Evolutionary conservation across 92 coral and sea anemone genomes (phyloP).

Genomic region (Phenganax marumi): DNA sequence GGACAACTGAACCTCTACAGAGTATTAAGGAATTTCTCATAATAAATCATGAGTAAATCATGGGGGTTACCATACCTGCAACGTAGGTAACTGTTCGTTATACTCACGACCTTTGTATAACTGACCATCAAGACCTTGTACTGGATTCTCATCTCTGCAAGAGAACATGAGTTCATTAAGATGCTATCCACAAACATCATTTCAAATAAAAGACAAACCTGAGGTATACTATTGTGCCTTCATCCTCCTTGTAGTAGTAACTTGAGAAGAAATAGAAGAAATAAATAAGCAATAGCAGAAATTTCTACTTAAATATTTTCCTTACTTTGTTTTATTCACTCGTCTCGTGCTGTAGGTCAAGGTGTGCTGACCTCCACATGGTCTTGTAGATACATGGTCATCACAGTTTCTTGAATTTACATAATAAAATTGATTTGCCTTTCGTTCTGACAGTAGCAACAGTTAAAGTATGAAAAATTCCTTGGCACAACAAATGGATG

Average conservation of each 20-base stretch:
- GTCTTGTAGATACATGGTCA: slow-evolving; percentile 68
- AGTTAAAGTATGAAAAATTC: no score
- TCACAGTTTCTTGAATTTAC: slow-evolving; percentile 20
- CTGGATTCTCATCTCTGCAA: slow-evolving; percentile 78
- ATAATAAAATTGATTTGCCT: background rate
- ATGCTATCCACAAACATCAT: background rate
- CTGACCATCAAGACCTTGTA: slow-evolving; percentile 96
- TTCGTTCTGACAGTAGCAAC: no score
- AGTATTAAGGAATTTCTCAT: no score
- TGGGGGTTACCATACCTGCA: slow-evolving; percentile 21
- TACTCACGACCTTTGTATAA: slow-evolving; percentile 88
- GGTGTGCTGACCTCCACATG: slow-evolving; percentile 97
- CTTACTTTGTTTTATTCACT: slow-evolving; percentile 51
- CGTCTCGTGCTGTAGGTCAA: slow-evolving; percentile 82
- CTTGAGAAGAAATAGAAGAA: background rate
- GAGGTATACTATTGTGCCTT: slow-evolving; percentile 21
- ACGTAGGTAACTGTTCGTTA: slow-evolving; percentile 60
- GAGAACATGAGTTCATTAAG: background rate
- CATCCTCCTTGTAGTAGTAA: slow-evolving; percentile 34
- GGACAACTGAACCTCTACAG: no score
- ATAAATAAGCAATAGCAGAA: background rate
- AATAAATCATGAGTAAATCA: no score
- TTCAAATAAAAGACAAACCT: slow-evolving; percentile 2
- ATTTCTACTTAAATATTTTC: background rate
- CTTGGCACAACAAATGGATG: no score